These are phyloP conservation scores for Turdus rufiventris DNA, from an alignment of 2,113 vertebrate species.

Conservation along the genomic window DNA sequence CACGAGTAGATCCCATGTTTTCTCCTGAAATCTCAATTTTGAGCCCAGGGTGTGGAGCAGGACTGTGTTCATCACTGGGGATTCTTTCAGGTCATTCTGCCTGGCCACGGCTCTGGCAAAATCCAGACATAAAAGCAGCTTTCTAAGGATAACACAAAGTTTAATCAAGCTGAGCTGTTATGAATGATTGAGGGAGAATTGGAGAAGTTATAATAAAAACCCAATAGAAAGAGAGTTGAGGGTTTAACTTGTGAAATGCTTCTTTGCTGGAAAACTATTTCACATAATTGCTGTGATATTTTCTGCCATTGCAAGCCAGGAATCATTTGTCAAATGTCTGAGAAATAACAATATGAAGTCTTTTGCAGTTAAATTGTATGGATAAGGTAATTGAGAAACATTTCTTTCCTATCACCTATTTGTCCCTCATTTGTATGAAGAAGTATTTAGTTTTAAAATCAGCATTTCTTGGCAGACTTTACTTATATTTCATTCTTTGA, in stretches of 20 bases:
- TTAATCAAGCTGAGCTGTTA: background rate
- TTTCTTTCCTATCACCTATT: background rate
- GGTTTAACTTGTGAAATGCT: background rate
- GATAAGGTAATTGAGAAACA: background rate
- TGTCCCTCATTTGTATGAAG: background rate
- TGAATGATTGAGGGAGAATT: background rate
- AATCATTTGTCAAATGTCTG: background rate
- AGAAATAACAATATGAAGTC: background rate
- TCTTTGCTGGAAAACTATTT: slow-evolving; percentile 4
- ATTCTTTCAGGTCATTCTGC: background rate
- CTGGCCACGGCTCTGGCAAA: background rate
- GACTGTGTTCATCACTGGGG: no score
- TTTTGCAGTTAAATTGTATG: background rate
- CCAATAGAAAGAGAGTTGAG: background rate
- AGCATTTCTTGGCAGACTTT: background rate
- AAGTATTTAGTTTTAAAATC: background rate
- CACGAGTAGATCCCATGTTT: background rate
- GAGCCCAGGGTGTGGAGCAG: background rate
- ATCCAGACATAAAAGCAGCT: background rate
- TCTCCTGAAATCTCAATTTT: background rate
- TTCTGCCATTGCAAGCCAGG: background rate
- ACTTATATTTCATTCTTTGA: background rate
- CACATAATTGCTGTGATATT: background rate
- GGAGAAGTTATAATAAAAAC: background rate
- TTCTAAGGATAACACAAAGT: background rate